Conservation (phyloP, 2,113 vertebrate genomes). For the Cebus imitator region DNA sequence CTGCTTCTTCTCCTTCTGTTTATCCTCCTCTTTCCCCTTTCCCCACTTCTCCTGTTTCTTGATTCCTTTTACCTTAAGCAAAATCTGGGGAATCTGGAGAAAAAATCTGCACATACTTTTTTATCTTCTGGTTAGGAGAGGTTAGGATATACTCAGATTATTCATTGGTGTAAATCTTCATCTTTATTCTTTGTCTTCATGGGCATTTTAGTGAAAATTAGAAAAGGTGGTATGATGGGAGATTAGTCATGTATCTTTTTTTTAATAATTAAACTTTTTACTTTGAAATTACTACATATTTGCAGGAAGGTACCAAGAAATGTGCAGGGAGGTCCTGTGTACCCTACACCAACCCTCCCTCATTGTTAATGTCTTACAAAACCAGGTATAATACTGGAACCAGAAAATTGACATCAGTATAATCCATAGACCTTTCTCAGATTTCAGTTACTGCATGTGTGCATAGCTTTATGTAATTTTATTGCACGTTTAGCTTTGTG, state of each 20-base stretch:
- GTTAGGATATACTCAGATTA: background rate
- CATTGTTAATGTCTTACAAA: background rate
- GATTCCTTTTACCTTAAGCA: background rate
- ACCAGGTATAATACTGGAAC: background rate
- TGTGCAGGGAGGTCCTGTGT: background rate
- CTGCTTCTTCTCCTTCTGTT: background rate
- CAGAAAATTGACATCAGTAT: background rate
- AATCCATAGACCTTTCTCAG: background rate
- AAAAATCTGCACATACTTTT: background rate
- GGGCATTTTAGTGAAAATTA: background rate
- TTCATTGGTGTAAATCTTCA: background rate
- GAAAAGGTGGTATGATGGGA: background rate
- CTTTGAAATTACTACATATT: background rate
- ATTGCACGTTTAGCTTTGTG: background rate
- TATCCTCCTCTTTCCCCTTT: background rate
- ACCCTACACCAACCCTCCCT: background rate
- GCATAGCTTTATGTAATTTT: background rate
- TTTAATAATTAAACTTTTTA: background rate
- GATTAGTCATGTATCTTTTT: background rate
- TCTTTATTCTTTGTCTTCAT: background rate
- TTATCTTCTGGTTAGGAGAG: background rate
- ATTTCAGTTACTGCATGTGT: background rate
- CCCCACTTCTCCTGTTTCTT: background rate
- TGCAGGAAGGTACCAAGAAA: background rate
- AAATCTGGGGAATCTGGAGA: background rate